phyloP scores from a whole-genome alignment of 2,797 vertebrate species.

The Macropus fuliginosus region DNA sequence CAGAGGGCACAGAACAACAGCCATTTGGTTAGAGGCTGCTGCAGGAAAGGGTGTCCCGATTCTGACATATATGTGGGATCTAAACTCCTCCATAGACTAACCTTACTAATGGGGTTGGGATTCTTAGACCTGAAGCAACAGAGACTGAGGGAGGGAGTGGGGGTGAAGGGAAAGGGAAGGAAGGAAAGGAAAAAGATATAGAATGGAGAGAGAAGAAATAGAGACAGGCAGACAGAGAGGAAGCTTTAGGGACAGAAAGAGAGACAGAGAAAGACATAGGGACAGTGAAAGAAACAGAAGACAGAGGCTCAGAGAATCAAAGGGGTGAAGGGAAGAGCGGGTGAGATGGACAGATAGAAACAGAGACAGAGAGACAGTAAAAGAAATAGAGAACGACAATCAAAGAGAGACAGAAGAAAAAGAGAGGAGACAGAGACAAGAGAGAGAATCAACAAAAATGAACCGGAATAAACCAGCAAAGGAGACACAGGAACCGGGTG shows the following conservation, averaged over 20 bases:
- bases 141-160: neutral
- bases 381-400: no score
- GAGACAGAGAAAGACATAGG: neutral
- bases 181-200: neutral
- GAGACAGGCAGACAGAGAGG: neutral
- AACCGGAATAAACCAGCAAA: neutral
- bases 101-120: neutral
- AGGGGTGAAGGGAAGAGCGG: neutral
- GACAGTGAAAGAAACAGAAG: neutral
- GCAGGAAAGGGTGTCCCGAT: neutral
- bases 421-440: no score
- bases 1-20: constrained; percentile 49
- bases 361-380: neutral
- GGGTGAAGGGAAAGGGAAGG: neutral
- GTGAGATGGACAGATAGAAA: neutral
- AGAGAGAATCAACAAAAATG: neutral
- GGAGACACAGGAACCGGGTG: neutral
- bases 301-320: neutral
- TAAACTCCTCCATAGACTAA: neutral
- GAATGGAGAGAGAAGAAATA: neutral
- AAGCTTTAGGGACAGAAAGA: neutral
- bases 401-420: neutral
- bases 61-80: neutral
- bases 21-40: neutral
- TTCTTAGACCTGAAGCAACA: constrained; percentile 1